Base-by-base conservation (phyloP, 2,888 invertebrate genomes). In the Spatulosminthurus flaviceps region DNA sequence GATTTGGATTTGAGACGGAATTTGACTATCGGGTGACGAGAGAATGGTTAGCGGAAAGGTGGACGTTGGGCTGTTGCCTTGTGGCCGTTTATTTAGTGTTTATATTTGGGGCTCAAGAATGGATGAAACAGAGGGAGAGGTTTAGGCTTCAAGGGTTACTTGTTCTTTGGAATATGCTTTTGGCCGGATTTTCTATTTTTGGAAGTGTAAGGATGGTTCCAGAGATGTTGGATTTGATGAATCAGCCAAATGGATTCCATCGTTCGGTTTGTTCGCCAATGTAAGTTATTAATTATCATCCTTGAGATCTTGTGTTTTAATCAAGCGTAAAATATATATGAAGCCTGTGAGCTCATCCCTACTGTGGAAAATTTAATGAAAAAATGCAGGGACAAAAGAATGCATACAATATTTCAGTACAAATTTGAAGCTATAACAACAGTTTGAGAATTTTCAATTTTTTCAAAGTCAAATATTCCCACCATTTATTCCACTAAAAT, bases 201-300 rank as follows among this genome's bases (percentile, higher is more conserved):
- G 85, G 85, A 29, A 94, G 94, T 61, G 93, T 93, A 84, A 91
- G 98, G 86, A 98, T 97, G 82, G 92, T 96, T 64, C 98, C 98
- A 0, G 98, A 98, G 89, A 91, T 98, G 86, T 88, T 95, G 79
- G 94, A 95, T 88, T 95, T 95, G 78, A 90, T 98, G 82, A 91
- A 83, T 74, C 77, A 92, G 86, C 93, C 95, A 88, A 93, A 96
- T 88, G 97, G 98, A 81, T 91, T 98, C 86, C 95, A 95, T 88
- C 95, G 98, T 90, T 97, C 98, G 79, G 93, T 98, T 86, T 99
- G 99, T 90, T 93, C 95, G 88, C 95, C 96, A 86, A 95, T 95
- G 92, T 94, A 85, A 86, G 85, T 24, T 69, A n/a, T n/a, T n/a
- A n/a, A 19, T 24, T 5, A 22, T 69, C 24, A 9, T 26, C n/a